These are phyloP conservation scores for Eulemur mongoz DNA, from an alignment of 2,797 vertebrate genomes.

Conservation along the genomic window DNA sequence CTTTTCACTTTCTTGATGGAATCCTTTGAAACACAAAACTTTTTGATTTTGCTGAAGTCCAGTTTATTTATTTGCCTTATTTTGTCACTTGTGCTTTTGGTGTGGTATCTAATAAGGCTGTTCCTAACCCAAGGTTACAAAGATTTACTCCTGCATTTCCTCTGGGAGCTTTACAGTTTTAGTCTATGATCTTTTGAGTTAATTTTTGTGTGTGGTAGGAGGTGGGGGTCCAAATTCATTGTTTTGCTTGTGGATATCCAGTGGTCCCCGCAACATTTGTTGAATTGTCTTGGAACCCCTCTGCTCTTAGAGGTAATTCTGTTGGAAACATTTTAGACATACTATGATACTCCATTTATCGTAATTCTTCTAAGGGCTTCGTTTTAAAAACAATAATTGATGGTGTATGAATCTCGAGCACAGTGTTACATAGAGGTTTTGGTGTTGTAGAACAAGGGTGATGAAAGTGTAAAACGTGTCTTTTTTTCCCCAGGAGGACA, in stretches of 20 bases:
- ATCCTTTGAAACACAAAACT: background rate
- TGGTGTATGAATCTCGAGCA: background rate
- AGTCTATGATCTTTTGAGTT: background rate
- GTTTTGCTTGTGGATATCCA: background rate
- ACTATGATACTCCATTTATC: background rate
- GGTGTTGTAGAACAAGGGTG: background rate
- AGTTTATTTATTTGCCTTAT: background rate
- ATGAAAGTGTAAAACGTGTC: background rate
- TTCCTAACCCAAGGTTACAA: background rate
- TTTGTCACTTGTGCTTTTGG: background rate
- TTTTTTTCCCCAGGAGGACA: background rate
- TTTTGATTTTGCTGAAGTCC: background rate
- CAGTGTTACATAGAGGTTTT: background rate
- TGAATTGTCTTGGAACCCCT: background rate
- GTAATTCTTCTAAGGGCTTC: background rate
- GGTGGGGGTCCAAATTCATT: background rate
- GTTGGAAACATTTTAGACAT: background rate
- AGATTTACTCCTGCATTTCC: background rate
- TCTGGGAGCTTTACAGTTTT: background rate
- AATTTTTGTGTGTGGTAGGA: background rate
- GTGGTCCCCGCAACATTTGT: background rate
- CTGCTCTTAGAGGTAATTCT: background rate
- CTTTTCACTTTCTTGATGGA: background rate
- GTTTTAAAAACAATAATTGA: background rate
- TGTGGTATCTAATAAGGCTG: background rate